Evolutionary conservation across 2,797 vertebrate species (phyloP), one percentile per base, ranked within the genome.

Genomic region (Chloroceryle inda): DNA sequence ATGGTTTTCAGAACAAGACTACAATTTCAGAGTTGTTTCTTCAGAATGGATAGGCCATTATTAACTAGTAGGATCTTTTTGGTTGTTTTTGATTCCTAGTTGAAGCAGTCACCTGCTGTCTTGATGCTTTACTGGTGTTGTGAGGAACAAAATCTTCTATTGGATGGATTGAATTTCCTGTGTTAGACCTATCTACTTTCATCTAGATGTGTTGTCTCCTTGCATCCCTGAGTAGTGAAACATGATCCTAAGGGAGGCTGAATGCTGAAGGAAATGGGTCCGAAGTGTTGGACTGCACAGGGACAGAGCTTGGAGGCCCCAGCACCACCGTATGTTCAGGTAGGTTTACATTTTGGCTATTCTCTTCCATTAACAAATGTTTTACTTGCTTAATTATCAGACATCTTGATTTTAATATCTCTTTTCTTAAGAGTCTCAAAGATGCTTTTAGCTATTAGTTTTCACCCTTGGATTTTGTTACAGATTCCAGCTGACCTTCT

Each of bases 401-500:
- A 35, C 0, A 0, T 38, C n/a, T 59, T 62, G 20, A 68, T 80
- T 89, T 89, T 69, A 37, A 49, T 75, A 27, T 5, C 2, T 64
- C n/a, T 93, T 92, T 63, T 33, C 66, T 42, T 42, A 59, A 74
- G 20, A 64, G 56, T 85, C 75, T 21, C 0, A 0, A 85, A 88
- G 76, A 83, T 78, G 73, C 40, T 81, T 92, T 91, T 62, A 92
- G 78, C 50, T 89, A 8, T 71, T 71, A 35, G n/a, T 52, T 91
- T 93, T 63, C 62, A 59, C 8, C 24, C 55, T 61, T 64, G 77
- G 92, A 85, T 87, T 88, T 89, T 47, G 76, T 59, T 92, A 74
- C 44, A 21, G 84, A 90, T 92, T 82, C 62, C 12, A 0, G 72
- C 35, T 96, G 97, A 95, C 96, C 97, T 92, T 96, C 85, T 20